Percentiles rank a stretch among this genome's conserved stretches.
phyloP scores from a whole-genome alignment of 2,888 invertebrate species.

The Drosophila peninsularis region DNA sequence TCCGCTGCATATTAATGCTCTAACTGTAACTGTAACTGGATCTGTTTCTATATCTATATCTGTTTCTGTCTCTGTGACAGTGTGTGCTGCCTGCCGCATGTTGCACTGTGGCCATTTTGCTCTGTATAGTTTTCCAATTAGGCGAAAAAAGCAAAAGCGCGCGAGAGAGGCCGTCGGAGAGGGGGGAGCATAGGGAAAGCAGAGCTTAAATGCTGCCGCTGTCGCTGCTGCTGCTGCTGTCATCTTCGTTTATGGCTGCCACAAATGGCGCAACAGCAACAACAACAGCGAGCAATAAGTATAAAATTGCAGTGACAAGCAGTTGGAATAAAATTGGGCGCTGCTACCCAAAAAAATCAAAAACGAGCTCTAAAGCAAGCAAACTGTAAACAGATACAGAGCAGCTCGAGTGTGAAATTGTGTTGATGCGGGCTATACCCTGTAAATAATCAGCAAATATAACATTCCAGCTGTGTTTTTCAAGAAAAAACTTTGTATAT shows the following conservation, averaged over 20 bases:
- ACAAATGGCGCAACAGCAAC: conserved; percentile 50
- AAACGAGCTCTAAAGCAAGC: conserved; percentile 13
- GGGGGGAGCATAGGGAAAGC: background rate
- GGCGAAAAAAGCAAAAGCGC: conserved; percentile 39
- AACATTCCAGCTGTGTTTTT: background rate
- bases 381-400: conserved; percentile 14
- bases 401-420: background rate
- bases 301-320: conserved; percentile 64
- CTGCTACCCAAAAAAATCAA: conserved; percentile 18
- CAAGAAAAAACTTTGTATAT: too few relatives aligned
- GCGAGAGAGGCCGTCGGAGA: background rate
- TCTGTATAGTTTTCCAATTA: conserved; percentile 76
- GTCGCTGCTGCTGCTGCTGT: conserved; percentile 34
- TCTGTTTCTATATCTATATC: background rate
- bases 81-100: conserved; percentile 18
- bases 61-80: conserved; percentile 3
- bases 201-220: conserved; percentile 19
- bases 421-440: background rate
- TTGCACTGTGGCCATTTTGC: conserved; percentile 38
- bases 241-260: conserved; percentile 59
- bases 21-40: conserved; percentile 19
- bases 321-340: conserved; percentile 40
- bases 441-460: background rate
- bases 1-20: conserved; percentile 43
- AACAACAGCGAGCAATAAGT: conserved; percentile 41